Base-by-base conservation (phyloP, 2,888 invertebrate species). In the Eutolmus rufibarbis region DNA sequence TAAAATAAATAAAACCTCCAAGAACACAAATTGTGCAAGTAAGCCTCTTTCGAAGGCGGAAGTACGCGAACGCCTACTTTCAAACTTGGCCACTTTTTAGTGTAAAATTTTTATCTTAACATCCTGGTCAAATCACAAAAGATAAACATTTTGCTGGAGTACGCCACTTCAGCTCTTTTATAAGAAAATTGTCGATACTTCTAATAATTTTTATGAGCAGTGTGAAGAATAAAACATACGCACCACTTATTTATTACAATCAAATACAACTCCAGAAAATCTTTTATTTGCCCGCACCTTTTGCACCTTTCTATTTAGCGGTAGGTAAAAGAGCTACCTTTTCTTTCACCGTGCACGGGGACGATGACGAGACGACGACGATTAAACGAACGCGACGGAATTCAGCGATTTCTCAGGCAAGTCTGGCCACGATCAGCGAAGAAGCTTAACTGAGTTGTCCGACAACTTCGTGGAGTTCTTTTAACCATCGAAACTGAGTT, bases 371-470 rank as follows among this genome's bases (percentile, higher is more conserved):
- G 43, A 43, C 43, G 43, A 46, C 43, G 31, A 34, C 74, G 28
- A 23, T 74, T 31, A 16, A 46, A 31, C 31, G 74, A 5, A 74
- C 74, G 31, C 74, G 74, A 23, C 43, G 43, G 12, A 46, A 9
- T 34, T 19, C 7, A 66, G 16, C 19, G 76, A 34, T 19, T n/a
- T 16, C n/a, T 9, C n/a, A 76, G 37, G n/a, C n/a, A 76, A 28
- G 76, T 86, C 76, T 76, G 40, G 43, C 76, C 86, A 37, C 86
- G 86, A 86, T 86, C 86, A 86, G 31, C 34, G 76, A 76, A 56
- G 76, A 34, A 76, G 76, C n/a, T 76, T 86, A 76, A 86, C 86
- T 86, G 86, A 76, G 23, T n/a, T 40, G 86, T 34, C 76, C 74
- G 34, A 23, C 76, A 51, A 40, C 51, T 86, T 86, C 34, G 57